phyloP scores from a whole-genome alignment of 2,797 vertebrate genomes.

The Phoeniculus purpureus region DNA sequence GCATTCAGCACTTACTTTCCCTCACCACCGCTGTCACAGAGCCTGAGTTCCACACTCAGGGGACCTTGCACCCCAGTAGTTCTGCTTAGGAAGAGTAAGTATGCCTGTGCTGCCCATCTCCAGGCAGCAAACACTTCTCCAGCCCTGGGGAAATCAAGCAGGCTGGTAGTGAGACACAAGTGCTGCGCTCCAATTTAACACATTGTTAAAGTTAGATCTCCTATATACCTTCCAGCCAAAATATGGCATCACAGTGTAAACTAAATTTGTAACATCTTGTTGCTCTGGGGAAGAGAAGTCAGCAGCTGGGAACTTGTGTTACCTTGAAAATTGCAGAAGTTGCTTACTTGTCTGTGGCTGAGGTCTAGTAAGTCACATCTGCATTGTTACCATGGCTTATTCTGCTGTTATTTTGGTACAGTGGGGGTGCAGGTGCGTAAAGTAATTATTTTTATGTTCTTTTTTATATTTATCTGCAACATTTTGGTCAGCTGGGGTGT shows the following conservation, averaged over 20 bases:
- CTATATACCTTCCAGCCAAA: slow-evolving; percentile 44
- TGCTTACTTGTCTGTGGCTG: slow-evolving; percentile 23
- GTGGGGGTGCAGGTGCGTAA: neutral
- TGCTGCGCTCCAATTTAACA: slow-evolving; percentile 27
- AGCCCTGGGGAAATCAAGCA: slow-evolving; percentile 23
- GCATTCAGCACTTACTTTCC: neutral
- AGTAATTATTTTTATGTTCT: neutral
- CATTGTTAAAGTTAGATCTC: slow-evolving; percentile 32
- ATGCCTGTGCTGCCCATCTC: neutral
- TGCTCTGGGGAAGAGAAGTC: neutral
- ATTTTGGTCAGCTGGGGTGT: neutral
- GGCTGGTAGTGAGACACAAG: neutral
- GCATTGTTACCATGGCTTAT: neutral
- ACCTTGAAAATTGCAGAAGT: slow-evolving; percentile 12
- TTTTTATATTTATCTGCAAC: neutral
- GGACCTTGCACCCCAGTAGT: accelerated
- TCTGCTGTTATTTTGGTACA: neutral
- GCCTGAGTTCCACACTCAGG: accelerated
- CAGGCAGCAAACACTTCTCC: neutral
- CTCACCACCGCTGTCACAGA: accelerated
- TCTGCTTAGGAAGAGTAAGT: neutral
- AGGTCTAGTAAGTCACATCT: neutral
- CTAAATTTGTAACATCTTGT: neutral
- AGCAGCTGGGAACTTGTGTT: neutral
- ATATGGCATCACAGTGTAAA: slow-evolving; percentile 23